Evolutionary conservation across 2,113 vertebrate genomes (phyloP), one percentile per base, ranked within the genome.

Genomic region (Notarius quadriscutis): DNA sequence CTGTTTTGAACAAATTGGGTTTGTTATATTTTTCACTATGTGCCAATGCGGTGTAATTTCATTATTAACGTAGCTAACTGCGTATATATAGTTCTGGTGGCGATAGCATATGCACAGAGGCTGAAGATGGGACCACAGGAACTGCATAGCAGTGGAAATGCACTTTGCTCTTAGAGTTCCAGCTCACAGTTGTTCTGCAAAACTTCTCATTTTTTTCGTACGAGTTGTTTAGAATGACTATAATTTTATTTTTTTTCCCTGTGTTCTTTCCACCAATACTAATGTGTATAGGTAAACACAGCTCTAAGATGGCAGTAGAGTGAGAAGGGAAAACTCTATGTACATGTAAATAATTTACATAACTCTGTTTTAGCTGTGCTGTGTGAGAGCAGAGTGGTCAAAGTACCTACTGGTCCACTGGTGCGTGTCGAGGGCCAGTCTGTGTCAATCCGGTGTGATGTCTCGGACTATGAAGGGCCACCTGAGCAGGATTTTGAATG

Each of bases 401-500:
- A 91, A 11, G 97, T 99, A 67, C 96, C 97, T 9, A 79, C 87
- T 0, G 95, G 97, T 2, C 97, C 96, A 1, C 93, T 99, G 53
- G 94, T 97, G 25, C 95, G 97, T 4, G 97, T 99, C 5, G 91
- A 93, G 84, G 97, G 96, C 51, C 97, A 97, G 0, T 93, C 96
- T 2, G 95, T 97, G 84, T 94, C 93, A 84, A 96, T 99, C 84
- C 95, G 94, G 34, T 99, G 98, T 92, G 95, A 95, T 0, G 98
- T 99, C 41, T 96, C 84, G 0, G 95, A 97, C 0, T 99, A 99
- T 0, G 94, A 96, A 0, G 98, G 98, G 18, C 98, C 97, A 48
- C 92, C 93, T 0, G 98, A 99, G 41, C 98, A 99, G 93, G 98
- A 97, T 91, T 97, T 97, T 86, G 97, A 97, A 51, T 97, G 97